Evolutionary conservation across 2,113 vertebrate genomes (phyloP).

Genomic region (Apus apus): DNA sequence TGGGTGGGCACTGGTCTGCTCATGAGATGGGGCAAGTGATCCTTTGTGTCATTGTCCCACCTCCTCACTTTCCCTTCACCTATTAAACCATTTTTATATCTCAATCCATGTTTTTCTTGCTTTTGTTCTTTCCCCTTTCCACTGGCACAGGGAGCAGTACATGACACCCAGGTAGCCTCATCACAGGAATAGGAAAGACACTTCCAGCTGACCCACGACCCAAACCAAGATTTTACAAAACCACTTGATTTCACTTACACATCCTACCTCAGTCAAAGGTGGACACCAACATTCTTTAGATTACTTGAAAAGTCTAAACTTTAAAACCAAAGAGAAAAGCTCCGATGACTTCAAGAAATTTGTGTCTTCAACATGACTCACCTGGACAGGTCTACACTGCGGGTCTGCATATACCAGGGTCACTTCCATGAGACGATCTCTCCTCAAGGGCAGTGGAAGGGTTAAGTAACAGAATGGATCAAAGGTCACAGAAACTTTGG

Average conservation of each 20-base stretch:
- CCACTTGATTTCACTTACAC: too few relatives aligned
- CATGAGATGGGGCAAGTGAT: too few relatives aligned
- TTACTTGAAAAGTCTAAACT: background rate
- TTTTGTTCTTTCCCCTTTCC: too few relatives aligned
- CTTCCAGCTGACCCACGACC: background rate
- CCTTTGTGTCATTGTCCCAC: too few relatives aligned
- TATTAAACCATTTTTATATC: too few relatives aligned
- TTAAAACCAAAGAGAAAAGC: background rate
- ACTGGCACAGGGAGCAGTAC: background rate
- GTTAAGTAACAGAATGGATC: conserved; percentile 99
- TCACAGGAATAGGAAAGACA: background rate
- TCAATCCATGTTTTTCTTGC: too few relatives aligned
- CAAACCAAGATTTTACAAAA: background rate
- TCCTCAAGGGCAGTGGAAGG: conserved; percentile 94
- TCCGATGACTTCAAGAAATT: background rate
- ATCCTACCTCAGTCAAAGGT: background rate
- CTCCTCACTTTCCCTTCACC: too few relatives aligned
- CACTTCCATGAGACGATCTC: conserved; percentile 93
- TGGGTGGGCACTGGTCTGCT: too few relatives aligned
- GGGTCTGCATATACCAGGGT: conserved; percentile 89
- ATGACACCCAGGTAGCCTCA: background rate
- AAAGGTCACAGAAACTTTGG: conserved; percentile 97
- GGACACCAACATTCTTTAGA: background rate
- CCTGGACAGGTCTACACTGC: conserved; percentile 88
- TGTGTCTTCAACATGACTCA: conserved; percentile 59